These are phyloP conservation scores for Philonicus albiceps DNA, from an alignment of 2,888 invertebrate genomes.

Conservation along the genomic window DNA sequence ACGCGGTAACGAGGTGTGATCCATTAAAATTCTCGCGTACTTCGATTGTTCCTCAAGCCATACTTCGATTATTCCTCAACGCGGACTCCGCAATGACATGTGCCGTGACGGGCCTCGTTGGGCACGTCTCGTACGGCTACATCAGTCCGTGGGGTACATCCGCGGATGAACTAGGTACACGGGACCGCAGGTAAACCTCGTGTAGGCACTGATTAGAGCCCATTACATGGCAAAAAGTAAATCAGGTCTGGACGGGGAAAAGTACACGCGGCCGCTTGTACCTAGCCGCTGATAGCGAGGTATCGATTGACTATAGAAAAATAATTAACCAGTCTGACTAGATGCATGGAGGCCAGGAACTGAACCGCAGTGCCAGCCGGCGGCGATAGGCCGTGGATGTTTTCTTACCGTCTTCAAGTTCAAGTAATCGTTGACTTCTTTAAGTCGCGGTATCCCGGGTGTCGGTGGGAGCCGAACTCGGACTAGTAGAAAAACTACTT, in stretches of 20 bases:
- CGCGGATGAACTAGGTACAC: neutral
- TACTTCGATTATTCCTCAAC: neutral
- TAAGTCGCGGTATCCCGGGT: neutral
- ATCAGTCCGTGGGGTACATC: neutral
- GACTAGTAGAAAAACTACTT: neutral
- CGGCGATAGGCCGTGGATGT: neutral
- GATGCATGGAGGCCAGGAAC: neutral
- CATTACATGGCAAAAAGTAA: constrained; percentile 4
- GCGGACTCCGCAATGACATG: neutral
- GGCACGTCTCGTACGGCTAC: neutral
- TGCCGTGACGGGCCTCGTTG: neutral
- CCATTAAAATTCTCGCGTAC: constrained; percentile 6
- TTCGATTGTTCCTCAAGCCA: neutral
- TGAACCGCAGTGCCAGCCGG: neutral
- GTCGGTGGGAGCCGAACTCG: neutral
- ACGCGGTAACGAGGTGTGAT: constrained; percentile 23
- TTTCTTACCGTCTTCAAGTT: neutral
- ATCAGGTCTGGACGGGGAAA: neutral
- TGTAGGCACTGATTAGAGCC: neutral
- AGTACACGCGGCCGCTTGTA: neutral
- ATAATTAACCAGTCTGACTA: constrained; percentile 31
- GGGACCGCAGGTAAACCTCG: neutral
- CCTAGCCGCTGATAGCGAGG: neutral
- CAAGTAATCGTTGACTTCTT: neutral
- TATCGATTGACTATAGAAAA: constrained; percentile 14